Percentiles rank a stretch among this genome's conserved stretches.
Conservation (phyloP, 1,140 invertebrate genomes). For the Linepithema humile region DNA sequence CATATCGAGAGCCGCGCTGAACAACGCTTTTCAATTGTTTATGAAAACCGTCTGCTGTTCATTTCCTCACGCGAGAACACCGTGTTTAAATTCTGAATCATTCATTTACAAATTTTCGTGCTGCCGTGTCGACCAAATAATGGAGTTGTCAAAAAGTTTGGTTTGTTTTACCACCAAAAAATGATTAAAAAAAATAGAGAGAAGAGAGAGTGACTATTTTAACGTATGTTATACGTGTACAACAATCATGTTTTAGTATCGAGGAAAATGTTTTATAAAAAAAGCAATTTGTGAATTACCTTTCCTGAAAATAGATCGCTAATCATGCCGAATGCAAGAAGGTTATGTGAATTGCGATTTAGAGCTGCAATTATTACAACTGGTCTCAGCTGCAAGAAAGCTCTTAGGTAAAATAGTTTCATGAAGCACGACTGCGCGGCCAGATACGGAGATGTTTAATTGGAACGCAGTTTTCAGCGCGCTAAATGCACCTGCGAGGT, state of each 20-base stretch:
- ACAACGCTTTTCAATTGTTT: neutral
- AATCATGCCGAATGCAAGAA: neutral
- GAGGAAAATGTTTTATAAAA: neutral
- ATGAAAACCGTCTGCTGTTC: neutral
- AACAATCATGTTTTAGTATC: neutral
- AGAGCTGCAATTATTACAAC: constrained; percentile 33
- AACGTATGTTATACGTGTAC: neutral
- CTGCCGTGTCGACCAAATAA: neutral
- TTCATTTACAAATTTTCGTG: neutral
- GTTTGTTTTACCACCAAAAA: neutral
- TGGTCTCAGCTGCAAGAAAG: constrained; percentile 17
- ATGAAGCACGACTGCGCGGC: constrained; percentile 22
- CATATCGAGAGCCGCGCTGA: neutral
- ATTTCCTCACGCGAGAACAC: neutral
- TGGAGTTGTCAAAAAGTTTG: neutral
- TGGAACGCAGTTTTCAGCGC: constrained; percentile 45
- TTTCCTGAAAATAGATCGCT: neutral
- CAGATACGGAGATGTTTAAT: constrained; percentile 52
- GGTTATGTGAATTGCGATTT: neutral
- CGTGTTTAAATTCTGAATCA: neutral
- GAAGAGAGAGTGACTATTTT: neutral
- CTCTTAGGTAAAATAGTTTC: constrained; percentile 31
- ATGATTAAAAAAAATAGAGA: neutral
- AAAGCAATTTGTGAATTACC: neutral
- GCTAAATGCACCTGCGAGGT: constrained; percentile 47